Percentiles rank a stretch among this genome's conserved stretches.
Conservation (phyloP, 2,113 vertebrate species). For the Chionis minor region DNA sequence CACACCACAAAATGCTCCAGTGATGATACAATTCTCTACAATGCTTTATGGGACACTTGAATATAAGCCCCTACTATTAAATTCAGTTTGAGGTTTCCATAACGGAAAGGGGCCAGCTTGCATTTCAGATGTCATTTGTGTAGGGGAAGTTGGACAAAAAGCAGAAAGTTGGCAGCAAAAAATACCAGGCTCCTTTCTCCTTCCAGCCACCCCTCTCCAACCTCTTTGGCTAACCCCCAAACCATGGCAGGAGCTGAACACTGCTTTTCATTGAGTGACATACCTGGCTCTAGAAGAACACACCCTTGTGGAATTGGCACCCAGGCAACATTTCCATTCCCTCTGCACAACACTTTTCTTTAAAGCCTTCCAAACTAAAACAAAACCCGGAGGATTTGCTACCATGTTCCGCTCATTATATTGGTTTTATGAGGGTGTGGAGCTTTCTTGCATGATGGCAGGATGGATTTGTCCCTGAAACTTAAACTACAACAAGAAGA, state of each 20-base stretch:
- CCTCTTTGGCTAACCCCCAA: constrained; percentile 48
- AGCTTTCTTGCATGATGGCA: background rate
- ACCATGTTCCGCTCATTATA: constrained; percentile 31
- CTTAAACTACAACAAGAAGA: background rate
- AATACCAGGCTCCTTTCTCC: constrained; percentile 37
- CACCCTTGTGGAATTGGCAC: constrained; percentile 58
- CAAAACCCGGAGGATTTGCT: constrained; percentile 41
- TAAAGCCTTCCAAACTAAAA: constrained; percentile 48
- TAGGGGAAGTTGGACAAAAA: constrained; percentile 55
- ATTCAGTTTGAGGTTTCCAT: constrained; percentile 40
- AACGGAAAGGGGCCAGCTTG: constrained; percentile 12
- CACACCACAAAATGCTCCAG: constrained; percentile 18
- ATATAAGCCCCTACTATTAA: constrained; percentile 34
- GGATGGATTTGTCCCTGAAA: constrained; percentile 21
- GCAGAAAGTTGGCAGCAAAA: constrained; percentile 45
- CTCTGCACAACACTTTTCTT: constrained; percentile 27
- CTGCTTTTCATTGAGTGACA: constrained; percentile 59
- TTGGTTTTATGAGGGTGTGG: constrained; percentile 37
- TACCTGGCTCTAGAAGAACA: constrained; percentile 59
- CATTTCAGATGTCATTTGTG: constrained; percentile 53
- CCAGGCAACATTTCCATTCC: constrained; percentile 23
- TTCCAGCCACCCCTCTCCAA: constrained; percentile 14
- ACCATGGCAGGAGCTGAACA: constrained; percentile 50
- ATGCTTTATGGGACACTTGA: constrained; percentile 25
- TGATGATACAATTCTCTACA: constrained; percentile 23